Conservation (phyloP, 2,888 invertebrate genomes). For the Aleiodes testaceus region DNA sequence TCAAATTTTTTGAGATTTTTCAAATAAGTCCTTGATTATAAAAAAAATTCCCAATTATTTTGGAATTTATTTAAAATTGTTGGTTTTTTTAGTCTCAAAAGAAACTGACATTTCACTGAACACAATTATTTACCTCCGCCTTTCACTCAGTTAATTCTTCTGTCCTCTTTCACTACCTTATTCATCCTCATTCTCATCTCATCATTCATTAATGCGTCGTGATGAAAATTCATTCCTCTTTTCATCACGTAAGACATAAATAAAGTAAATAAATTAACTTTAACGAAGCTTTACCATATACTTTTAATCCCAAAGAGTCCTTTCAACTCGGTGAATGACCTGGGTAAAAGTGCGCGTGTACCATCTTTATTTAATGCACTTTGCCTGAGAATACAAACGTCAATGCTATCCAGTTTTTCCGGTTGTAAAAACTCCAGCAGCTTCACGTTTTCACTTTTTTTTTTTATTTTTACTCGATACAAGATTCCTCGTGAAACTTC, state of each 20-base stretch:
- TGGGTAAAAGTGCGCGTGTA: slow-evolving; percentile 18
- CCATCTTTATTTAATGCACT: slow-evolving; percentile 12
- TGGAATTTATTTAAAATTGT: not conserved
- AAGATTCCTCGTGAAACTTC: slow-evolving; percentile 19
- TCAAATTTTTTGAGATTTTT: too few relatives aligned
- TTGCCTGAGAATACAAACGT: slow-evolving; percentile 17
- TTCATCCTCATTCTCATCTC: not conserved
- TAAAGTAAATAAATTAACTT: not conserved
- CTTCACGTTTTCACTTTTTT: slow-evolving; percentile 22
- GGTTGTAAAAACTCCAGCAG: slow-evolving; percentile 2
- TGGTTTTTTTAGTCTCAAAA: not conserved
- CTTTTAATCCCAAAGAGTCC: not conserved
- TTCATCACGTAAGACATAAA: too few relatives aligned
- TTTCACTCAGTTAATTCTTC: slow-evolving; percentile 20
- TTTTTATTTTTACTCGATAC: not conserved
- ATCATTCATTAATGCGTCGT: slow-evolving; percentile 8
- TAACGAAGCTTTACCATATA: not conserved
- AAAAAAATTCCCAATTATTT: too few relatives aligned
- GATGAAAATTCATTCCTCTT: not conserved
- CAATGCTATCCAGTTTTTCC: slow-evolving; percentile 26
- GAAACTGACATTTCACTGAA: slow-evolving; percentile 14
- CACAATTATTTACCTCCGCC: slow-evolving; percentile 23
- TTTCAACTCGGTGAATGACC: slow-evolving; percentile 19
- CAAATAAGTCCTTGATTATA: too few relatives aligned
- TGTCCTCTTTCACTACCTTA: not conserved